phyloP scores from a whole-genome alignment of 2,797 vertebrate genomes.

The Lindbergichthys nudifrons region DNA sequence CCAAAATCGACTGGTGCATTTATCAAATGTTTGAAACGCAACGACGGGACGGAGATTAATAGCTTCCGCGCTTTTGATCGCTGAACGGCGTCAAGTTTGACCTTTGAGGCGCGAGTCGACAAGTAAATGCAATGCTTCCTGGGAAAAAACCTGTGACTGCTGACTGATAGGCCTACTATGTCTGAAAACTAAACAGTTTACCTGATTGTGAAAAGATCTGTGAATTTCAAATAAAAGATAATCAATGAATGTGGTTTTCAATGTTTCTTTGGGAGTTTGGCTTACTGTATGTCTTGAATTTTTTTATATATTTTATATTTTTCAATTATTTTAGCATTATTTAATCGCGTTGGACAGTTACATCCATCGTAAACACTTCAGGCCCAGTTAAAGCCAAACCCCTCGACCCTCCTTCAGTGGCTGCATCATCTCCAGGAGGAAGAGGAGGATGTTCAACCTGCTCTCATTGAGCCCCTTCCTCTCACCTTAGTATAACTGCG shows the following conservation, averaged over 20 bases:
- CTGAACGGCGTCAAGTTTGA: slow-evolving; percentile 38
- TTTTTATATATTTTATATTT: no score
- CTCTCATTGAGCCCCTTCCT: slow-evolving; percentile 22
- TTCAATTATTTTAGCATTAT: no score
- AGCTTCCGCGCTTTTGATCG: slow-evolving; percentile 24
- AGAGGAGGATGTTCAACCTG: slow-evolving; percentile 32
- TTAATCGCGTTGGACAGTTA: no score
- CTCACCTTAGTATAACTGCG: slow-evolving; percentile 49
- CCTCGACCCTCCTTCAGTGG: neutral
- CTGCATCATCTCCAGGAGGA: slow-evolving; percentile 10
- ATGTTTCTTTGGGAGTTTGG: neutral
- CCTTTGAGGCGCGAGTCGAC: slow-evolving; percentile 35
- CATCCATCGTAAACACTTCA: neutral
- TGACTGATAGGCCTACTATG: no score
- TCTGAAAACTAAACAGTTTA: no score
- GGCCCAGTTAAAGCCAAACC: neutral
- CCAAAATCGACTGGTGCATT: slow-evolving; percentile 48
- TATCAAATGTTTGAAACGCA: slow-evolving; percentile 39
- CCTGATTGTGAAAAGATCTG: no score
- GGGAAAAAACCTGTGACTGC: neutral
- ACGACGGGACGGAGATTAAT: slow-evolving; percentile 49
- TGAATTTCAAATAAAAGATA: neutral
- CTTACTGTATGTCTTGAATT: no score
- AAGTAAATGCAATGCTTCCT: slow-evolving; percentile 21
- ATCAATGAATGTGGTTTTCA: no score